Evolutionary conservation across 2,113 vertebrate species (phyloP), one percentile per base, ranked within the genome.

Genomic region (Cacatua alba): DNA sequence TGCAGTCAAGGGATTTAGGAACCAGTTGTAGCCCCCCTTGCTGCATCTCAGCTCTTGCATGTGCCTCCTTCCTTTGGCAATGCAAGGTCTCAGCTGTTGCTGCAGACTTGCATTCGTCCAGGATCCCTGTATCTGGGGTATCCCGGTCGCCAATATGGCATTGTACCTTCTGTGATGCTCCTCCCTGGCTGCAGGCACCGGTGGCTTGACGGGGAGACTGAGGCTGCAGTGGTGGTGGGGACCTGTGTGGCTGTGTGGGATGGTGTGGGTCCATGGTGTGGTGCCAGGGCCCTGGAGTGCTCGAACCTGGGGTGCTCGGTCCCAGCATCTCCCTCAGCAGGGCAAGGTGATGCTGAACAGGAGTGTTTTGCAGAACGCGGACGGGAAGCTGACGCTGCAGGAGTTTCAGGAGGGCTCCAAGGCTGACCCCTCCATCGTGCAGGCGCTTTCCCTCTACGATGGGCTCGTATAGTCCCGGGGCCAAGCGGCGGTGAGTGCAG

Each of bases 341-440:
- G 70, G 6, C 1, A 8, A 1, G 4, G 65, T 12, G 5, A 29
- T 0, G 17, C 77, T 43, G 44, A 0, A 74, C 15, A 1, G 28
- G 51, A 23, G 43, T 91, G 78, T 90, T 72, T 95, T 93, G 9
- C 98, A 99, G 99, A 99, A 99, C 3, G 98, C 99, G 0, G 99
- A 99, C 0, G 99, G 99, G 89, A 99, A 99, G 97, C 98, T 99
- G 97, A 99, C 99, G 6, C 98, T 99, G 97, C 99, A 99, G 97
- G 99, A 99, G 46, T 99, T 99, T 55, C 99, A 99, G 98, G 99
- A 99, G 95, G 99, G 99, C 33, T 99, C 99, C 79, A 99, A 99
- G 97, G 99, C 99, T 0, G 99, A 99, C 95, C 99, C 99, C 28
- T 99, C 99, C 94, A 99, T 99, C 5, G 99, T 99, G 93, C 99